A percentile compares a stretch with the other conserved stretches of the same genome.
phyloP scores from a whole-genome alignment of 2,113 vertebrate genomes.

The Dinomys branickii region DNA sequence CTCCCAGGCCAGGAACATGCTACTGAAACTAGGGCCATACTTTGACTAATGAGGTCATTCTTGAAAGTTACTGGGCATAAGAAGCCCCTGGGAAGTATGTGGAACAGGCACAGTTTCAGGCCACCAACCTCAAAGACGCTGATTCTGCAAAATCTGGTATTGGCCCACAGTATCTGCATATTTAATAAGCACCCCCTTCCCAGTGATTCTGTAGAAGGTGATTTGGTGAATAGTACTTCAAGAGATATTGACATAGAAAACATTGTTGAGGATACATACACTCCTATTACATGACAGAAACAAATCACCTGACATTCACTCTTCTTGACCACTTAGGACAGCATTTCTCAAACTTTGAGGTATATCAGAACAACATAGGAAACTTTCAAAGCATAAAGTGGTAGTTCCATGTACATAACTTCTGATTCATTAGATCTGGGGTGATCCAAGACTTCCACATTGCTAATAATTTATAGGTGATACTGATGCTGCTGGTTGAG shows the following conservation, averaged over 20 bases:
- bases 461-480: not conserved
- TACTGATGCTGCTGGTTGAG: not conserved
- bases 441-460: not conserved
- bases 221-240: not conserved
- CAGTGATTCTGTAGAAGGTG: not conserved
- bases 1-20: not conserved
- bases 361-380: not conserved
- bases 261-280: not conserved
- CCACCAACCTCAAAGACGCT: not conserved
- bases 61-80: not conserved
- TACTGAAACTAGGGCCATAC: not conserved
- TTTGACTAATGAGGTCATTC: not conserved
- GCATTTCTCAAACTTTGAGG: not conserved
- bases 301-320: not conserved
- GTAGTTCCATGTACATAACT: not conserved
- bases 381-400: not conserved
- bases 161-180: not conserved
- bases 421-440: not conserved
- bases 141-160: not conserved
- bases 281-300: not conserved
- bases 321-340: not conserved
- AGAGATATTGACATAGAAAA: not conserved
- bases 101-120: not conserved
- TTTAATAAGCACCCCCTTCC: not conserved
- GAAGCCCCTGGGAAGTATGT: not conserved